Evolutionary conservation across 2,888 invertebrate species (phyloP).

Genomic region (Apotomis capreana): DNA sequence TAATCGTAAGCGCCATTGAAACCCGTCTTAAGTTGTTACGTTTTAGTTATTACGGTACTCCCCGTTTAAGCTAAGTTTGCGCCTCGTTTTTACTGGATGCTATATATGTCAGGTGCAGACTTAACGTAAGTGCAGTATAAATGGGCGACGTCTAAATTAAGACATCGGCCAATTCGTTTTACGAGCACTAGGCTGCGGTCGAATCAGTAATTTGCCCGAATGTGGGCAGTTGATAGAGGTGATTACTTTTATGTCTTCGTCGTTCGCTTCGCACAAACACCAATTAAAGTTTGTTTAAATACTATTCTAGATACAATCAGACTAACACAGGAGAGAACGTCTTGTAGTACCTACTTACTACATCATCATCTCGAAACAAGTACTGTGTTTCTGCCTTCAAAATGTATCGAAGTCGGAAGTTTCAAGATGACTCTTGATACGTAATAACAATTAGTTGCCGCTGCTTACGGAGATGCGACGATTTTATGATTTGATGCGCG

Average conservation of each 20-base stretch:
- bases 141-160: constrained; percentile 32
- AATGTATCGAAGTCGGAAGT: no score
- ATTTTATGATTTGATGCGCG: no score
- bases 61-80: background rate
- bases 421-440: no score
- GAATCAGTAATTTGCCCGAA: constrained; percentile 26
- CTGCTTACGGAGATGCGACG: no score
- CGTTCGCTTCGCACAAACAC: constrained; percentile 7
- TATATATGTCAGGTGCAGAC: background rate
- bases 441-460: no score
- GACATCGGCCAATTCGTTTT: constrained; percentile 36
- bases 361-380: no score
- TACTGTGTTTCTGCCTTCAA: no score
- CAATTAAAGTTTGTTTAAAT: background rate
- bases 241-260: constrained; percentile 41
- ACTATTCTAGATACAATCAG: no score
- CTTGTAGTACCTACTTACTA: no score
- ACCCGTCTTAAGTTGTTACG: background rate
- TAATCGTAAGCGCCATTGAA: background rate
- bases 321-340: no score
- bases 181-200: constrained; percentile 32
- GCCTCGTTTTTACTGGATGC: background rate
- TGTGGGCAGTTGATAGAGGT: constrained; percentile 31
- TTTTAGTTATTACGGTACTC: background rate
- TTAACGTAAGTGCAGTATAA: background rate